Base-by-base conservation (phyloP, 1,140 invertebrate genomes). In the Drosophila sturtevanti region DNA sequence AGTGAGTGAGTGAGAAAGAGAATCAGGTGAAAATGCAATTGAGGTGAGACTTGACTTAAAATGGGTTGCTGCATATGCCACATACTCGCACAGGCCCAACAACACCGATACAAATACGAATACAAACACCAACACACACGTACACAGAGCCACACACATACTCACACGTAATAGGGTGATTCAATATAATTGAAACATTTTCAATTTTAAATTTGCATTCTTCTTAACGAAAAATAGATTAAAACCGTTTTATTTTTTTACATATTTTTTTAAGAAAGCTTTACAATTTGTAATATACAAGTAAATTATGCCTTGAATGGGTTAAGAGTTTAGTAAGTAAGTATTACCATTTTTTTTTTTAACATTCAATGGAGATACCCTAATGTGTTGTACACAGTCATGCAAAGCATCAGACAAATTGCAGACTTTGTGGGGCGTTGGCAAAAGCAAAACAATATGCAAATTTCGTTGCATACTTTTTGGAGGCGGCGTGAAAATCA, bases 381-480 rank as follows among this genome's bases (percentile, higher is more conserved):
- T 48, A 48, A 48, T 48, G 41, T 44, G 9, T 7, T 44, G 14
- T 16, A 22, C 34, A 55, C 34, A 48, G 27, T 27, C 18, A 16
- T 54, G 68, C 16, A 63, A 27, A 44, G 35, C 41, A 27, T 14
- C 58, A 55, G 59, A 81, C 78, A 81, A 79, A 73, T 66, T 75
- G 76, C 72, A 37, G 59, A 55, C 48, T 22, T 37, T 41, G n/a
- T 14, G 60, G 63, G 80, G 59, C 44, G 66, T 48, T 54, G 63
- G 61, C 71, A 60, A 60, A 68, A 81, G 76, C 81, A 89, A 90
- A 89, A 90, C 85, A 89, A 89, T 85, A 89, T 89, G 85, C 85
- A 89, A 89, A 89, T 89, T 90, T 68, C 27, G 73, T 78, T 89
- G 85, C 85, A 90, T 86, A 85, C 85, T 89, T 89, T 89, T 89